Evolutionary conservation across 1,140 invertebrate species (phyloP).

Genomic region (Pinna nobilis): DNA sequence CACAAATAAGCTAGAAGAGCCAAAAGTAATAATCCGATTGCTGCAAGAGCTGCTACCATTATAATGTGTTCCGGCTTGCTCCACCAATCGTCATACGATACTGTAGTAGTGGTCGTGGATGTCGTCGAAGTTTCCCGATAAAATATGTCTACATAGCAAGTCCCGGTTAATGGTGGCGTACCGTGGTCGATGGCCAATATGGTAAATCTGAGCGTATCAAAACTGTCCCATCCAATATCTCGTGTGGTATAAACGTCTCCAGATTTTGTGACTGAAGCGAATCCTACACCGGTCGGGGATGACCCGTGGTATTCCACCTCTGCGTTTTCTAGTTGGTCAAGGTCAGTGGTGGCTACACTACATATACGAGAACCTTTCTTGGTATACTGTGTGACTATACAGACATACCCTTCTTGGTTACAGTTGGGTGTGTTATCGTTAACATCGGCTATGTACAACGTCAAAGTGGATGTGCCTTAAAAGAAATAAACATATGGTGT

Average conservation of each 20-base stretch:
- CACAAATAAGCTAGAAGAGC: constrained; percentile 25
- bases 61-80: constrained; percentile 31
- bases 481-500: not conserved
- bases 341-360: constrained; percentile 17
- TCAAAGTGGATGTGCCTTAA: constrained; percentile 40
- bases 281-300: constrained; percentile 20
- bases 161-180: constrained; percentile 21
- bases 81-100: constrained; percentile 4
- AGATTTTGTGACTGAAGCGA: constrained; percentile 20
- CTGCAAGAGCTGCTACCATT: constrained; percentile 16
- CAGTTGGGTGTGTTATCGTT: constrained; percentile 48
- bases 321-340: constrained; percentile 21
- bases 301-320: constrained; percentile 21
- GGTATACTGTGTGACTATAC: constrained; percentile 16
- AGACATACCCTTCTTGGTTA: constrained; percentile 3
- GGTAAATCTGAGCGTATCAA: constrained; percentile 24
- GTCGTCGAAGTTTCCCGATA: constrained; percentile 28
- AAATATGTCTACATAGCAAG: constrained; percentile 22
- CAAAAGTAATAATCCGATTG: constrained; percentile 22
- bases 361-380: constrained; percentile 3
- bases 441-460: constrained; percentile 37
- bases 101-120: constrained; percentile 17
- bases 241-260: constrained; percentile 9
- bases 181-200: constrained; percentile 28
- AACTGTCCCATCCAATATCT: constrained; percentile 16